Conservation (phyloP, 2,888 invertebrate species). For the Trichogramma evanescens region DNA sequence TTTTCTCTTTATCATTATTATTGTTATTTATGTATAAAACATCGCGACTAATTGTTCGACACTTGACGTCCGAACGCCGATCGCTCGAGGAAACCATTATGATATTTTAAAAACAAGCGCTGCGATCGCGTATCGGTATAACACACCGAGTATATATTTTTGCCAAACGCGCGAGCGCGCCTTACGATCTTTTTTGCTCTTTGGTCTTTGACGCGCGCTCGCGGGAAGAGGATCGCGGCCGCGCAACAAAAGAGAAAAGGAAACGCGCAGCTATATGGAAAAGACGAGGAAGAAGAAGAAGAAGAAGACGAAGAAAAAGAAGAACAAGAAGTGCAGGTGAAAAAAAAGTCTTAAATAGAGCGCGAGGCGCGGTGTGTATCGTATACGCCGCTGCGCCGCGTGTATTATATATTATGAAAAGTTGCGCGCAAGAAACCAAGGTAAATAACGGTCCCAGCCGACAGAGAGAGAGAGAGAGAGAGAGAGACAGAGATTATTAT, state of each 20-base stretch:
- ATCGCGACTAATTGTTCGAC: no score
- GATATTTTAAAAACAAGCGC: no score
- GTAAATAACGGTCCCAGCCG: conserved; percentile 9
- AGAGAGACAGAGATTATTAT: no score
- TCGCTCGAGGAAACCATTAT: no score
- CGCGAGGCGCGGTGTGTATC: background rate
- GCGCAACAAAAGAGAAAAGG: no score
- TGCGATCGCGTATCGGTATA: no score
- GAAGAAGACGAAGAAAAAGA: background rate
- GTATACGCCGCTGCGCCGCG: background rate
- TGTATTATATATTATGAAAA: background rate
- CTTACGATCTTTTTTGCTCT: background rate
- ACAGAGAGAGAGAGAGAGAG: background rate
- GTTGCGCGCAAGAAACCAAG: background rate
- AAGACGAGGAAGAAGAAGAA: background rate
- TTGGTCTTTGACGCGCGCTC: background rate
- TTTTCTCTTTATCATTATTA: no score
- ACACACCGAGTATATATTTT: no score
- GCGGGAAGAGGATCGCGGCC: background rate
- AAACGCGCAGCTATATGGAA: background rate
- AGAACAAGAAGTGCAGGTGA: no score
- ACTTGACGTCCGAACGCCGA: no score
- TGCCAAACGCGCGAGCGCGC: background rate
- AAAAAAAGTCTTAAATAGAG: conserved; percentile 10
- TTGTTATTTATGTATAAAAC: no score